Evolutionary conservation across 2,113 vertebrate species (phyloP).

Genomic region (Anas platyrhynchos): DNA sequence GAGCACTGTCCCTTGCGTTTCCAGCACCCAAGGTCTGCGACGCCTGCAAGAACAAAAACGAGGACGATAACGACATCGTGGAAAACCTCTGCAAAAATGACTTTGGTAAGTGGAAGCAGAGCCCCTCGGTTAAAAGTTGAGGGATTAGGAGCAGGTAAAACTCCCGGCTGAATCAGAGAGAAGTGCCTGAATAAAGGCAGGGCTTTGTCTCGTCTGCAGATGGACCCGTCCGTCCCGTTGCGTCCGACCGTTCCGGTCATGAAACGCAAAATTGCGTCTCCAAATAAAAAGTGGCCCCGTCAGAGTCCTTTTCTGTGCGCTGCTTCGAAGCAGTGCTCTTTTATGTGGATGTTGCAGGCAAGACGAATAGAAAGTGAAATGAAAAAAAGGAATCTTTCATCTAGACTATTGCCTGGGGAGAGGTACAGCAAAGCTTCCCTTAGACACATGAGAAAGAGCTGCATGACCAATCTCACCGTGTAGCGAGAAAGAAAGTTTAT

Average conservation of each 20-base stretch:
- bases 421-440: slow-evolving; percentile 44
- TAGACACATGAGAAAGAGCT: background rate
- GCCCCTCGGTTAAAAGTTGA: background rate
- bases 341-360: background rate
- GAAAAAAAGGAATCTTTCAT: background rate
- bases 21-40: slow-evolving; percentile 94
- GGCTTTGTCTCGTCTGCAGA: background rate
- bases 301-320: background rate
- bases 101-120: slow-evolving; percentile 88
- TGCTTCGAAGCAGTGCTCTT: background rate
- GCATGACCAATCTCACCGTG: slow-evolving; percentile 22
- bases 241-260: background rate
- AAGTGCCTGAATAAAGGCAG: background rate
- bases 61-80: slow-evolving; percentile 96
- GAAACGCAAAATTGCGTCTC: background rate
- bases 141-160: background rate
- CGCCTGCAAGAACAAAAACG: slow-evolving; percentile 91
- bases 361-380: background rate
- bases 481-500: background rate
- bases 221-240: background rate
- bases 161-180: background rate
- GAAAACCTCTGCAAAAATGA: slow-evolving; percentile 98
- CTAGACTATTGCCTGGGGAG: slow-evolving; percentile 24
- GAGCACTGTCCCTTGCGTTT: slow-evolving; percentile 51
- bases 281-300: background rate